These are phyloP conservation scores for Odobenus rosmarus DNA, from an alignment of 2,113 vertebrate species.

Conservation along the genomic window DNA sequence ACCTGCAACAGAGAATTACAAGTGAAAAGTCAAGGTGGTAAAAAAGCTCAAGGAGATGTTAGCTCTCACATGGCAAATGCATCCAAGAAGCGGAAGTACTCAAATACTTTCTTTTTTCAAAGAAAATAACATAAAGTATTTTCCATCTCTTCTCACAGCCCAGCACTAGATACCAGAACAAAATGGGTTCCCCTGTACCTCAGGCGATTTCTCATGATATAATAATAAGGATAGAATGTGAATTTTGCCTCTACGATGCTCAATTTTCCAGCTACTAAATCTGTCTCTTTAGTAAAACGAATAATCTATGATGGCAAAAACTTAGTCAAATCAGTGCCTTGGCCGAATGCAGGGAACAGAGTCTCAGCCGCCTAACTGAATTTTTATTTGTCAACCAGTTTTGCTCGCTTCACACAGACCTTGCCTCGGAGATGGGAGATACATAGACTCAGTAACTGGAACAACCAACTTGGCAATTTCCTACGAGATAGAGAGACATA, in stretches of 20 bases:
- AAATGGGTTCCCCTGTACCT: neutral
- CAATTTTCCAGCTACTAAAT: neutral
- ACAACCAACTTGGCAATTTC: neutral
- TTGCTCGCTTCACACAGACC: neutral
- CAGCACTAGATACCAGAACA: neutral
- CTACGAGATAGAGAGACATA: neutral
- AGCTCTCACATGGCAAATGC: neutral
- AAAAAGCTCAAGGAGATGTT: conserved; percentile 16
- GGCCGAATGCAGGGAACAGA: neutral
- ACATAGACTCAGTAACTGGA: neutral
- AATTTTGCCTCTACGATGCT: accelerated
- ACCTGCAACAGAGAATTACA: conserved; percentile 51
- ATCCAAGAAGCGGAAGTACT: neutral
- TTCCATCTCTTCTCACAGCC: neutral
- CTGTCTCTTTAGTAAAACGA: neutral
- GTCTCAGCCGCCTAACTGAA: neutral
- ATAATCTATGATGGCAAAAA: neutral
- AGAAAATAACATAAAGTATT: neutral
- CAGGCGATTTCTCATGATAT: neutral
- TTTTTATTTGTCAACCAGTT: neutral
- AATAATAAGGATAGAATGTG: neutral
- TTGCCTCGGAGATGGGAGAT: neutral
- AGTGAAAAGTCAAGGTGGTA: conserved; percentile 59
- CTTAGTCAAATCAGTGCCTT: neutral
- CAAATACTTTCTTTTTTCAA: neutral